Percentiles rank a stretch among this genome's conserved stretches.
Evolutionary conservation across 2,113 vertebrate species (phyloP).

Genomic region (Forbesichthys agassizii): DNA sequence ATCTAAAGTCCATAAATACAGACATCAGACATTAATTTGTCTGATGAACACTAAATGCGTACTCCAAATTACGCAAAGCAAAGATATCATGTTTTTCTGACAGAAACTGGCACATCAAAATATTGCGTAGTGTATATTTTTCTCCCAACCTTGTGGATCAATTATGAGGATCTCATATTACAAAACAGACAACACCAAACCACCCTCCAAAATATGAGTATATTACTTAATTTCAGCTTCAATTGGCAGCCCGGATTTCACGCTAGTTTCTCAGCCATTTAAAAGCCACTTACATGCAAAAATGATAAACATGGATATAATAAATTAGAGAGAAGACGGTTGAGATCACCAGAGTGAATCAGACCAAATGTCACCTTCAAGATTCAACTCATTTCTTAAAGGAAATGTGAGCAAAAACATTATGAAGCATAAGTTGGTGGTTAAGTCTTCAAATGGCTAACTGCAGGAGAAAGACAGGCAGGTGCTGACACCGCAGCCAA

Average conservation of each 20-base stretch:
- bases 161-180: constrained; percentile 7
- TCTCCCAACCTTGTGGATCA: neutral
- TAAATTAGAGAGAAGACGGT: constrained; percentile 63
- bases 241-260: constrained; percentile 22
- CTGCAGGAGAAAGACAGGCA: constrained; percentile 61
- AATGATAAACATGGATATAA: constrained; percentile 43
- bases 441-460: constrained; percentile 56
- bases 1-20: too few species aligned
- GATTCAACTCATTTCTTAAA: constrained; percentile 42
- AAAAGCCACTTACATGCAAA: constrained; percentile 30
- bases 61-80: neutral
- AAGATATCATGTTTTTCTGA: too few species aligned
- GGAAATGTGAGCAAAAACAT: constrained; percentile 44
- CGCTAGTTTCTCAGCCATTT: constrained; percentile 29
- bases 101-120: too few species aligned
- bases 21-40: too few species aligned
- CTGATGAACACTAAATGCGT: too few species aligned
- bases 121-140: too few species aligned
- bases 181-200: constrained; percentile 11
- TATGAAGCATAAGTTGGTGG: constrained; percentile 67
- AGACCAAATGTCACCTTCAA: constrained; percentile 51
- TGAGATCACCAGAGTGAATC: constrained; percentile 54
- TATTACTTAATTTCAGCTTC: constrained; percentile 26
- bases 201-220: constrained; percentile 7
- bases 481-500: constrained; percentile 71